Evolutionary conservation across 2,888 invertebrate genomes (phyloP).

Genomic region (Diadromus collaris): DNA sequence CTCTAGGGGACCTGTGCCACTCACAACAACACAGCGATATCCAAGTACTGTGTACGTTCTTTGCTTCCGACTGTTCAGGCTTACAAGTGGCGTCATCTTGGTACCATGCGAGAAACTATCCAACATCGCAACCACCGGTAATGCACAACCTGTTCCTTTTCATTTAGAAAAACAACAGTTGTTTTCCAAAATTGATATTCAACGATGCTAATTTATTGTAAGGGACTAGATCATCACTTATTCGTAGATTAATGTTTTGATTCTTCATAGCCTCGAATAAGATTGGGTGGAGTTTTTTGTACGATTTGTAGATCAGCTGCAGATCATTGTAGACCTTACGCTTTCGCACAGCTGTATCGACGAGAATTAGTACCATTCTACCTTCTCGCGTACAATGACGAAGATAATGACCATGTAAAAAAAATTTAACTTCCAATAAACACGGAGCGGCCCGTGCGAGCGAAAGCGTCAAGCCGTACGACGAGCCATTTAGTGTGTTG

Average conservation of each 20-base stretch:
- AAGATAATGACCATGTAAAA: slow-evolving; percentile 57
- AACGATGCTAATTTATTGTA: neutral
- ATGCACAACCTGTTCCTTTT: neutral
- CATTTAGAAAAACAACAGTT: neutral
- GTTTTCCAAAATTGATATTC: neutral
- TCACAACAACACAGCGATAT: neutral
- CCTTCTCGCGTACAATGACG: slow-evolving; percentile 48
- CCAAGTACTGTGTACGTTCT: neutral
- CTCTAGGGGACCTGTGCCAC: neutral
- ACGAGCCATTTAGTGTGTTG: slow-evolving; percentile 33
- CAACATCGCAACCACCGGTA: slow-evolving; percentile 5
- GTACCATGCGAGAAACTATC: neutral
- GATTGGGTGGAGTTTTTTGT: neutral
- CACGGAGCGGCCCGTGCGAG: slow-evolving; percentile 27
- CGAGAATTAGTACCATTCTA: slow-evolving; percentile 18
- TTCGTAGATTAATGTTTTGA: neutral
- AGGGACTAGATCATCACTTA: neutral
- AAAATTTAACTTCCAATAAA: slow-evolving; percentile 53
- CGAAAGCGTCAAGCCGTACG: slow-evolving; percentile 8
- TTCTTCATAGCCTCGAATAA: neutral
- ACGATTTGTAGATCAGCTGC: slow-evolving; percentile 4
- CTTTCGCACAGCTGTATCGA: slow-evolving; percentile 12
- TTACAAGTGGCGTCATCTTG: slow-evolving; percentile 26
- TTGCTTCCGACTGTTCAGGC: neutral
- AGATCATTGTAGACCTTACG: slow-evolving; percentile 32